Percentiles rank a stretch among this genome's conserved stretches.
phyloP scores from a whole-genome alignment of 2,797 vertebrate genomes.

The Emydoidea blandingii region DNA sequence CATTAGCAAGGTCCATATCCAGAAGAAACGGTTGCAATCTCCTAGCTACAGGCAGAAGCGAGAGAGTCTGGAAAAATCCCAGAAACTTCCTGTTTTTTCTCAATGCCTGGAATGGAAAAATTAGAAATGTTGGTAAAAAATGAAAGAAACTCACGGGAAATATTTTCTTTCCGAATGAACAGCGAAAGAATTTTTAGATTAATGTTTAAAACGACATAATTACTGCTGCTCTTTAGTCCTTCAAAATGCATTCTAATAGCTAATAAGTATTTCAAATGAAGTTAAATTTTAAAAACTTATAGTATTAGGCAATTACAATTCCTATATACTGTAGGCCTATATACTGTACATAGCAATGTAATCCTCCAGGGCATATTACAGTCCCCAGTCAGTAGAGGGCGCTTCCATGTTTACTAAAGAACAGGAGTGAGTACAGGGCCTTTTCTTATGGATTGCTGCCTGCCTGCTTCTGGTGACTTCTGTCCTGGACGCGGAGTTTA shows the following conservation, averaged over 20 bases:
- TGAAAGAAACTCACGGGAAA: not conserved
- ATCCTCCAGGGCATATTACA: not conserved
- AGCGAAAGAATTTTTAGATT: not conserved
- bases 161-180: not conserved
- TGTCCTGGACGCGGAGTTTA: not conserved
- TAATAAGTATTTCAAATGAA: not conserved
- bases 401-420: not conserved
- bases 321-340: not conserved
- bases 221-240: not conserved
- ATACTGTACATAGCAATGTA: not conserved
- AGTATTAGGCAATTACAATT: not conserved
- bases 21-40: not conserved
- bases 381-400: not conserved
- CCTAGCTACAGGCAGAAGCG: not conserved
- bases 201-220: not conserved
- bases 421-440: not conserved
- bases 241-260: not conserved
- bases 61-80: not conserved
- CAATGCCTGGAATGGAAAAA: not conserved
- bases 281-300: not conserved
- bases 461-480: not conserved
- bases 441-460: not conserved
- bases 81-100: not conserved
- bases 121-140: not conserved
- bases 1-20: not conserved